Conservation (phyloP, 2,888 invertebrate genomes). For the Andrena chrysosceles region DNA sequence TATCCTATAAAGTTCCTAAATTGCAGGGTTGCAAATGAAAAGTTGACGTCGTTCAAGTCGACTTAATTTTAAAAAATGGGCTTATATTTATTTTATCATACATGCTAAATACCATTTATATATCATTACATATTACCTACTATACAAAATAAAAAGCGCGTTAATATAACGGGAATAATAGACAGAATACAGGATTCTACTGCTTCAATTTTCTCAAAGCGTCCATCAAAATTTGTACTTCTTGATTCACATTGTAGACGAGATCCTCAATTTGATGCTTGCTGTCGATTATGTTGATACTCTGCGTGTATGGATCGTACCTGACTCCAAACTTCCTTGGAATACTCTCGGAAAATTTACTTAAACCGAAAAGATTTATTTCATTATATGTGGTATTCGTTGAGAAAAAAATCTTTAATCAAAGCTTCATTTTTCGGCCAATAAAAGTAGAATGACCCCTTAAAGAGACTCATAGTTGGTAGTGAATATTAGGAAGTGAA, state of each 20-base stretch:
- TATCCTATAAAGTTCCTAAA: background rate
- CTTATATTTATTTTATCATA: background rate
- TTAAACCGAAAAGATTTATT: constrained; percentile 84
- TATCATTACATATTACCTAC: background rate
- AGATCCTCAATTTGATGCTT: constrained; percentile 94
- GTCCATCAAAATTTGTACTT: constrained; percentile 92
- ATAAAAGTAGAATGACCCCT: too few species aligned
- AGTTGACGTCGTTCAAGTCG: background rate
- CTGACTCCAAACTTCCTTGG: constrained; percentile 96
- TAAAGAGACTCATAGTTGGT: too few species aligned
- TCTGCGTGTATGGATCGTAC: constrained; percentile 98
- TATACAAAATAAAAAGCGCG: background rate
- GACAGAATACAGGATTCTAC: constrained; percentile 26
- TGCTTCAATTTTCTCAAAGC: constrained; percentile 90
- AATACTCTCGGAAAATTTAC: constrained; percentile 96
- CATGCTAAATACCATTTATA: background rate
- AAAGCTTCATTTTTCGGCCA: too few species aligned
- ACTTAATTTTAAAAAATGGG: background rate
- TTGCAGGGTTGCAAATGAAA: background rate
- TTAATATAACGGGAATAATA: constrained; percentile 13
- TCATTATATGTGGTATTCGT: too few species aligned
- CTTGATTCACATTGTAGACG: constrained; percentile 91
- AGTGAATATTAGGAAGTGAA: too few species aligned
- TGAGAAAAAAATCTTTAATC: too few species aligned
- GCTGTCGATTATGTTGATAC: constrained; percentile 97